Percentiles rank a stretch among this genome's conserved stretches.
phyloP scores from a whole-genome alignment of 2,888 invertebrate genomes.

The Lapara coniferarum region DNA sequence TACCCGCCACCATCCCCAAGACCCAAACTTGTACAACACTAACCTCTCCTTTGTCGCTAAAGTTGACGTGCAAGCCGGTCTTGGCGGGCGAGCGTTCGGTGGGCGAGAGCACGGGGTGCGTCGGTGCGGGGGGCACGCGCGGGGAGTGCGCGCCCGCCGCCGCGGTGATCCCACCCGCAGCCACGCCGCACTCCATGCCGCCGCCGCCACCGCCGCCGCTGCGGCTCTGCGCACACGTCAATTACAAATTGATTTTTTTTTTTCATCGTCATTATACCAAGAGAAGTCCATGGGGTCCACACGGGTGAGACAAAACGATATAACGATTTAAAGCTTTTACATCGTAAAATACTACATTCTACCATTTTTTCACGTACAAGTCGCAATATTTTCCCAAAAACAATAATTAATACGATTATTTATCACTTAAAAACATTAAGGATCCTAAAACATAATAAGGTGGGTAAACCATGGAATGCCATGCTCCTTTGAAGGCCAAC shows the following conservation, averaged over 20 bases:
- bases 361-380: no score
- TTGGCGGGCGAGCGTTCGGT: constrained; percentile 92
- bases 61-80: constrained; percentile 93
- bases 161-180: constrained; percentile 42
- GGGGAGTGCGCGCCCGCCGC: constrained; percentile 72
- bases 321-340: no score
- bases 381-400: no score
- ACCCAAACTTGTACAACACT: background rate
- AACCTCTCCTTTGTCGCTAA: constrained; percentile 93
- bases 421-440: no score
- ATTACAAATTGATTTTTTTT: background rate
- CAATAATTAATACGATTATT: no score
- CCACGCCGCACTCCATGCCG: constrained; percentile 36
- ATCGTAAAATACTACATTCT: no score
- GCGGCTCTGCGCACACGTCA: constrained; percentile 32
- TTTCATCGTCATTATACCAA: no score
- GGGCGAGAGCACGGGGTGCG: constrained; percentile 79
- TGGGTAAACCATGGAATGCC: no score
- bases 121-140: constrained; percentile 62
- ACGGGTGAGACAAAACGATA: no score
- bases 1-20: background rate
- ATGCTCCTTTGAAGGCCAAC: no score
- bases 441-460: no score
- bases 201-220: constrained; percentile 64
- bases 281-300: no score